Percentiles rank a stretch among this genome's conserved stretches.
Evolutionary conservation across 2,113 vertebrate species (phyloP).

Genomic region (Henicopernis longicauda): DNA sequence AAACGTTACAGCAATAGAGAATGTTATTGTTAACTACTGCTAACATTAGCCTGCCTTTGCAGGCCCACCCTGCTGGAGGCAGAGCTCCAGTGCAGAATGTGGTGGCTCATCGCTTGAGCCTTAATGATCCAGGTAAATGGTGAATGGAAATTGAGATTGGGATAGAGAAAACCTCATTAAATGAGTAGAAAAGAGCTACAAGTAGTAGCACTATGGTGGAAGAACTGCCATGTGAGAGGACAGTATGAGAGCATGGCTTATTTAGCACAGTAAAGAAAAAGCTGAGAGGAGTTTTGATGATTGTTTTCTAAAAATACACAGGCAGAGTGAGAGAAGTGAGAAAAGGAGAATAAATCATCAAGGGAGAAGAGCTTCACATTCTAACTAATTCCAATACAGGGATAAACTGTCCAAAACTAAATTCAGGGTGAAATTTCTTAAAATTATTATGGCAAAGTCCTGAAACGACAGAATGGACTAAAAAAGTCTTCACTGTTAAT

Average conservation of each 20-base stretch:
- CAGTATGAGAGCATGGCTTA: not conserved
- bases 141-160: not conserved
- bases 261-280: conserved; percentile 7
- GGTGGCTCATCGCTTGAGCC: not conserved
- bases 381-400: not conserved
- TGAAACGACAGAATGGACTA: not conserved
- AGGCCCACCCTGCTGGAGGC: not conserved
- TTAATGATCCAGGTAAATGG: not conserved
- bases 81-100: not conserved
- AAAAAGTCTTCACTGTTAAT: not conserved
- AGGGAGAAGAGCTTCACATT: not conserved
- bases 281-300: conserved; percentile 10
- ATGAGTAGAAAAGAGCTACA: not conserved
- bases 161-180: not conserved
- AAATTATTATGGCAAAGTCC: not conserved
- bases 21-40: not conserved
- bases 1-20: not conserved
- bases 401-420: not conserved
- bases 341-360: conserved; percentile 21
- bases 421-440: not conserved
- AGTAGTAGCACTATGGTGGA: not conserved
- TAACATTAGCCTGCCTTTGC: not conserved
- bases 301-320: conserved; percentile 29
- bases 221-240: not conserved
- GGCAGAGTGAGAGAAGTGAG: not conserved